These are phyloP conservation scores for Leptinotarsa peninsularis DNA, from an alignment of 2,888 invertebrate species.

Conservation along the genomic window DNA sequence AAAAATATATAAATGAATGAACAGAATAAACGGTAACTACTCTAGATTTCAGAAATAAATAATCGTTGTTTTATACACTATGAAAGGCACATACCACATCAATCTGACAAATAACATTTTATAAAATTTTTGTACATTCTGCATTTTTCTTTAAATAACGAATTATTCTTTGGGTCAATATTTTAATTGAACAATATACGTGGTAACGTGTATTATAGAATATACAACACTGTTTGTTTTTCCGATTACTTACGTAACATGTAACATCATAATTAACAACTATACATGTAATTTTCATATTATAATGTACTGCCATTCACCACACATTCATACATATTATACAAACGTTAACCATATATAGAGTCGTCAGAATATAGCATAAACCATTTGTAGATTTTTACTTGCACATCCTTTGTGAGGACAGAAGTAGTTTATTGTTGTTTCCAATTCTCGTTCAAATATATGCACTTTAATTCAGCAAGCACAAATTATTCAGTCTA, in stretches of 20 bases:
- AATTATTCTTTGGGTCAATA: constrained; percentile 56
- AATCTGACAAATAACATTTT: constrained; percentile 54
- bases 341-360: constrained; percentile 11
- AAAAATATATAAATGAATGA: constrained; percentile 21
- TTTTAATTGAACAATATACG: constrained; percentile 57
- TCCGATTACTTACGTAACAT: constrained; percentile 54
- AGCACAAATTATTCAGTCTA: constrained; percentile 2
- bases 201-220: constrained; percentile 59
- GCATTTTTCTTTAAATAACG: constrained; percentile 50
- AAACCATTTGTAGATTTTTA: neutral
- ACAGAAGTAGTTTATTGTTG: neutral
- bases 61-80: constrained; percentile 59
- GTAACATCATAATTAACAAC: constrained; percentile 56
- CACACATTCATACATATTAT: constrained; percentile 25
- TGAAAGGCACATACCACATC: constrained; percentile 60
- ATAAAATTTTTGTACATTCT: constrained; percentile 50
- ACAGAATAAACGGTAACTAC: constrained; percentile 45
- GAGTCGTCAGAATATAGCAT: constrained; percentile 16
- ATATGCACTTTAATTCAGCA: neutral
- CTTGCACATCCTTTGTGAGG: constrained; percentile 4
- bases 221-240: constrained; percentile 58
- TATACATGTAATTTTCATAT: constrained; percentile 45
- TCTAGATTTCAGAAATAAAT: constrained; percentile 41
- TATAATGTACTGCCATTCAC: constrained; percentile 35
- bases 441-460: neutral